Evolutionary conservation across 1,140 invertebrate species (phyloP).

Genomic region (Euglossa dilemma): DNA sequence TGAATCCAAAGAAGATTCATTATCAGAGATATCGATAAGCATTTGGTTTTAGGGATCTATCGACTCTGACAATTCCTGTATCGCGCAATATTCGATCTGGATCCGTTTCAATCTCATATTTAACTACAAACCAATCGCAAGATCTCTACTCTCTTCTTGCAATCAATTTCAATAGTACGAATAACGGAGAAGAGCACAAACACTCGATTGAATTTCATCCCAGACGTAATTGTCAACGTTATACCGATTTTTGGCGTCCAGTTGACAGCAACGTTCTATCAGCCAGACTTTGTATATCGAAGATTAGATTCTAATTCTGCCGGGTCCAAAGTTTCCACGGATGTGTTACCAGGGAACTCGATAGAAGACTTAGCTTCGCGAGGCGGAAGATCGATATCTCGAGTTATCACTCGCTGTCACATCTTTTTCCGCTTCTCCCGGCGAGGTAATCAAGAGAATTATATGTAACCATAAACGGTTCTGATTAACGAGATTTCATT

Average conservation of each 20-base stretch:
- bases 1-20: no score
- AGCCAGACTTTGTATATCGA: neutral
- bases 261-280: neutral
- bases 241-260: neutral
- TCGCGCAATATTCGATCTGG: no score
- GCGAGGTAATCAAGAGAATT: neutral
- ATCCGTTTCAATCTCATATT: no score
- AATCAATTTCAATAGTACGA: neutral
- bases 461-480: neutral
- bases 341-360: neutral
- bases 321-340: constrained; percentile 8
- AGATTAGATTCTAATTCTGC: constrained; percentile 1
- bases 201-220: no score
- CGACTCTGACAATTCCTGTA: no score
- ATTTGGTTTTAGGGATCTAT: no score
- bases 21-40: no score
- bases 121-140: no score
- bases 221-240: neutral
- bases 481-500: neutral
- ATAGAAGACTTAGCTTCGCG: neutral
- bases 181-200: neutral
- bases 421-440: neutral
- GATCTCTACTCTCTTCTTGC: no score
- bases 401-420: neutral
- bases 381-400: neutral